A percentile compares a stretch with the other conserved stretches of the same genome.
Evolutionary conservation across 2,113 vertebrate species (phyloP).

Genomic region (Sialia sialis): DNA sequence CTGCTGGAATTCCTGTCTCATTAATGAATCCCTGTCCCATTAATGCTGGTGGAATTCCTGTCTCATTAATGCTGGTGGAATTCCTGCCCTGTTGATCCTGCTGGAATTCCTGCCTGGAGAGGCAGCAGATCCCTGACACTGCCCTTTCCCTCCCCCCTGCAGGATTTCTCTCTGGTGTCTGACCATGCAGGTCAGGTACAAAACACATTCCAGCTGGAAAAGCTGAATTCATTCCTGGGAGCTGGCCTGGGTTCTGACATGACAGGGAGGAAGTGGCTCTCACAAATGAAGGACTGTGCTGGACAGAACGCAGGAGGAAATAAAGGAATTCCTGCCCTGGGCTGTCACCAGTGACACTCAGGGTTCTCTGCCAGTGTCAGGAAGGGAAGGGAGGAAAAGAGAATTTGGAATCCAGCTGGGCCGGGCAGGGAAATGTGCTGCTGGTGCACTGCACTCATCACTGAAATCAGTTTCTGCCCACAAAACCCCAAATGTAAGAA

Average conservation of each 20-base stretch:
- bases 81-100: neutral
- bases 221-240: neutral
- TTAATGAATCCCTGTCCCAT: too few relatives aligned
- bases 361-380: neutral
- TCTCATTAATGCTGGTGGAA: neutral
- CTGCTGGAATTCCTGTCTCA: neutral
- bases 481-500: neutral
- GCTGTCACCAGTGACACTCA: neutral
- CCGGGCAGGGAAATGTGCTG: neutral
- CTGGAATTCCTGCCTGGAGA: neutral
- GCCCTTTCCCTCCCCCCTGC: neutral
- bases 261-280: neutral
- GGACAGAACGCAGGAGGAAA: neutral
- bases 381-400: neutral
- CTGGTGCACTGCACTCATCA: neutral
- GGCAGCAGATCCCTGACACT: neutral
- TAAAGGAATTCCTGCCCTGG: rapidly evolving
- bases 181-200: neutral
- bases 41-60: neutral
- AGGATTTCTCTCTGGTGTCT: neutral
- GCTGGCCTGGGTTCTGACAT: rapidly evolving
- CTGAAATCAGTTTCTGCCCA: neutral
- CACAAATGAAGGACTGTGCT: rapidly evolving
- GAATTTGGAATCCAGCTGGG: neutral
- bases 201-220: neutral